Base-by-base conservation (phyloP, 1,140 invertebrate species). In the Drosophila sp. region DNA sequence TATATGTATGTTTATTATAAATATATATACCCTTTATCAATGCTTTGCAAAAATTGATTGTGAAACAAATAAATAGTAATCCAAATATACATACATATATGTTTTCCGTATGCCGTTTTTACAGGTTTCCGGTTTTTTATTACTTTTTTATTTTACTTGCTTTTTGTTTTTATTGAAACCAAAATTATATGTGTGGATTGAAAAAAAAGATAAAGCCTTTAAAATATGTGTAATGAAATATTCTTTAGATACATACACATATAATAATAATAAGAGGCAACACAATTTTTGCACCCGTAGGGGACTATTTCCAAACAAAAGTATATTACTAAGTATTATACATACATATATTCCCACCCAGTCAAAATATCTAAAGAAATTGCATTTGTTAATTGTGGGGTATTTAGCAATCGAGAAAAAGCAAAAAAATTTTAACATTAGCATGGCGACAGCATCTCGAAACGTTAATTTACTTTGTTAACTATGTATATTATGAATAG, bases 1-100 rank as follows among this genome's bases (percentile, higher is more conserved):
- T 38, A 55, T 40, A 55, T 40, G 11, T 74, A 60, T 75, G 58
- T 72, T 62, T 50, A 27, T 50, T 10, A 50, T 50, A 50, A 50
- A 50, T 10, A 7, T 10, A 27, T 50, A 50, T 27, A 27, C 25
- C 6, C 2, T 50, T 27, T 27, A 27, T 50, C 38, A 65, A 55
- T 65, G 35, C 32, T 56, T 35, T 56, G 29, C 23, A 44, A 25
- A 58, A 41, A 44, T 60, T 32, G 17, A 57, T 55, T 58, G 30
- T 54, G 7, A 50, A 50, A 50, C 44, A 27, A 50, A 50, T 25
- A 47, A 44, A 7, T 7, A 17, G 44, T 27, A 27, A 50, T 50
- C 25, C 1, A 50, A 50, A 50, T 50, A 50, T 50, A 47, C 17
- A 17, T 44, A 17, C 4, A 10, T 25, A 50, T 50, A 27, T 50